These are phyloP conservation scores for Microtus montanus DNA, from an alignment of 2,113 vertebrate species.

Conservation along the genomic window DNA sequence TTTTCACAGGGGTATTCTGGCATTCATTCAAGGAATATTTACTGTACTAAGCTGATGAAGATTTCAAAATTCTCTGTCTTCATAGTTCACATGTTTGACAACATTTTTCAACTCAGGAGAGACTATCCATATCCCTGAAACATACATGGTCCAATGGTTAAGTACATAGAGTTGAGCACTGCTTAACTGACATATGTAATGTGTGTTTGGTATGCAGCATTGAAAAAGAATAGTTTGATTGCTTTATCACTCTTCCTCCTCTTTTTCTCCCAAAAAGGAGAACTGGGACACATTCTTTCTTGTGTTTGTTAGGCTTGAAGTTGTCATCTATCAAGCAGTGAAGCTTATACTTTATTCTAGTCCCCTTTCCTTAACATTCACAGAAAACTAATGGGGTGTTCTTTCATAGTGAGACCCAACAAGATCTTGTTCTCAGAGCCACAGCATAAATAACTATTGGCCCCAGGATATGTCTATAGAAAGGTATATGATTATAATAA, in stretches of 20 bases:
- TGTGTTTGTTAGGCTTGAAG: background rate
- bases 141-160: background rate
- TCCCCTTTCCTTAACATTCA: background rate
- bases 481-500: background rate
- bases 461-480: background rate
- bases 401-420: constrained; percentile 15
- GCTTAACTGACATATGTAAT: background rate
- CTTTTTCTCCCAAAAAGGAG: background rate
- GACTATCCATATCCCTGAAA: background rate
- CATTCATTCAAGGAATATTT: background rate
- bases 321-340: background rate
- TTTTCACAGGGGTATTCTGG: background rate
- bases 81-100: background rate
- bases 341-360: background rate
- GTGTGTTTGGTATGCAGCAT: background rate
- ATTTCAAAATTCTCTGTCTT: background rate
- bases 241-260: background rate
- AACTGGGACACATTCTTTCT: background rate
- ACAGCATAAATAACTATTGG: background rate
- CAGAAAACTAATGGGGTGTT: background rate
- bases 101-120: constrained; percentile 16
- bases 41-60: background rate
- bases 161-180: background rate
- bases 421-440: constrained; percentile 23
- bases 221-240: background rate